Base-by-base conservation (phyloP, 2,888 invertebrate genomes). In the Masnerella sp. region DNA sequence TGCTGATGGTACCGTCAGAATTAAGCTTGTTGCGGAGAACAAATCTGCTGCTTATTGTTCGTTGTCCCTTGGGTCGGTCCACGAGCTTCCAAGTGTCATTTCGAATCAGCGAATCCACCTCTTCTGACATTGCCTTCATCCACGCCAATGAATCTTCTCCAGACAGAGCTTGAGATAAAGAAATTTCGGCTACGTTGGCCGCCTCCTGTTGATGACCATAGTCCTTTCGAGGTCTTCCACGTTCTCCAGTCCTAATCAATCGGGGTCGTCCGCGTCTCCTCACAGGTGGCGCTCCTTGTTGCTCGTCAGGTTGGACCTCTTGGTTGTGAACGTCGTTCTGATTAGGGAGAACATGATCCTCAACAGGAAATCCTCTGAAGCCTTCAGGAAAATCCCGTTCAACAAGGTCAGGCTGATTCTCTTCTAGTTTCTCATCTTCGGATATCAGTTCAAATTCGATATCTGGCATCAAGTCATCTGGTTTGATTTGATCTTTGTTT, bases 11-110 rank as follows among this genome's bases (percentile, higher is more conserved):
- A 0, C 68, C 58, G 15, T 74, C 32, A 5, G 69, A 7, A 4
- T 28, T 25, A 25, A 32, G 61, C 14, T 74, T 65, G 7, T 52
- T 45, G 5, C 32, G 20, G 2, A 64, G 56, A 14, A 61, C 49
- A 5, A 36, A 30, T 20, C 40, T 51, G 14, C 56, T 42, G 5
- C 69, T 64, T 11, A 70, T 45, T 52, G 11, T 11, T n/a, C 40
- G 20, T 5, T 20, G 20, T 20, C 20, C 22, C 5, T 17, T 34
- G 20, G 72, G 65, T 4, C 52, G 59, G 7, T 59, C 34, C 17
- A 59, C 52, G 0, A 65, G 30, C 18, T 49, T 25, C 65, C 72
- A 72, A 11, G 59, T 59, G 8, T 64, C 36, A 2, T 51, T 40
- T 8, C 11, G 15, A 8, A 71, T 25, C 0, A 64, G 30, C 1